Conservation (phyloP, 1,140 invertebrate genomes). For the Neodiprion lecontei region DNA sequence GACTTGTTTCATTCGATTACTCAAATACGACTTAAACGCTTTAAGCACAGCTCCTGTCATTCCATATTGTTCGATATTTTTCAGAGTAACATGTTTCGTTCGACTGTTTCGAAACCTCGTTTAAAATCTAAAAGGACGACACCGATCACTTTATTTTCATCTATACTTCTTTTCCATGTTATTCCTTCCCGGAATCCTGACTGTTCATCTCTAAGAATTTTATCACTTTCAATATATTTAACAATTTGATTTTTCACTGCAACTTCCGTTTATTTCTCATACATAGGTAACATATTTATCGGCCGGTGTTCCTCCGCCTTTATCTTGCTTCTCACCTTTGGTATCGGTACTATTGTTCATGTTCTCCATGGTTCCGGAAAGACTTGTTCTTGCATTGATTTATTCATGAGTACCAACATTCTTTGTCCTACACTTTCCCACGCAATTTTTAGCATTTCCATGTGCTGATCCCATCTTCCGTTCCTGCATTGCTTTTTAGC, state of each 20-base stretch:
- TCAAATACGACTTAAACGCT: conserved; percentile 9
- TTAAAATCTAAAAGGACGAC: conserved; percentile 25
- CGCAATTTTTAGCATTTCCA: neutral
- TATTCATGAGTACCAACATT: neutral
- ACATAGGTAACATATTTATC: conserved; percentile 19
- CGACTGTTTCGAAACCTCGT: conserved; percentile 31
- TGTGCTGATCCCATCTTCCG: neutral
- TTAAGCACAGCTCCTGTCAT: conserved; percentile 13
- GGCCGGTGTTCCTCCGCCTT: conserved; percentile 20
- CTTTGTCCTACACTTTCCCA: neutral
- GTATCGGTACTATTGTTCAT: conserved; percentile 19
- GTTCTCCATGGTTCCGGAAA: conserved; percentile 13
- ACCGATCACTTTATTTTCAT: conserved; percentile 16
- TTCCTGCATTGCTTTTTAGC: neutral
- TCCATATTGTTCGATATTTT: conserved; percentile 19
- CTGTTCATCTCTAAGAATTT: conserved; percentile 24
- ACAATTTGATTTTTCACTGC: conserved; percentile 19
- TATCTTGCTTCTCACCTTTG: conserved; percentile 16
- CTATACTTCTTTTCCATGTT: conserved; percentile 24
- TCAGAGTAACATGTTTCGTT: conserved; percentile 18
- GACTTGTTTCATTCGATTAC: conserved; percentile 12
- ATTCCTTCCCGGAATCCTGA: conserved; percentile 27
- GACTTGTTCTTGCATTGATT: conserved; percentile 6
- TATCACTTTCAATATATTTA: conserved; percentile 23
- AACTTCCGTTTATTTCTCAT: conserved; percentile 13